Base-by-base conservation (phyloP, 2,888 invertebrate genomes). In the Metalampra italica region DNA sequence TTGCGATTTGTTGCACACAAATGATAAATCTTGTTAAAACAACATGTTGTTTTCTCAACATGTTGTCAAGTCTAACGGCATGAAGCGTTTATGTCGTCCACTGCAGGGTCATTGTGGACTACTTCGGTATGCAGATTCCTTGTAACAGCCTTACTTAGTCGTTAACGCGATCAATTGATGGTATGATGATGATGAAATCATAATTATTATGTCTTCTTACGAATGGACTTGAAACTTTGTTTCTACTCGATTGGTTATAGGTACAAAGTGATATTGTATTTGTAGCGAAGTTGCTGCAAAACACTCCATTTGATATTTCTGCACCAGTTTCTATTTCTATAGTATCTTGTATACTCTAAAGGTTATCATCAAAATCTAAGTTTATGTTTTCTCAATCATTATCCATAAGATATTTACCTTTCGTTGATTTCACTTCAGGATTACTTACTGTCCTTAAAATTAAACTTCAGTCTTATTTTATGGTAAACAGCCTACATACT, bases 41-140 rank as follows among this genome's bases (percentile, higher is more conserved):
- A n/a, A n/a, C n/a, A 7, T 7, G 34, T 22, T 34, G 34, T 34
- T 34, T 34, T 34, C 34, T 11, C 34, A 11, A 34, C 37, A 12
- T n/a, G 37, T 37, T 37, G 37, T 13, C 22, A 22, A 22, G 22
- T 5, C 22, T 3, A 22, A 22, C 22, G 22, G 22, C 22, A 22
- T 22, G 22, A 22, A 5, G 22, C 50, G 34, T 12, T 15, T 43
- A 53, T 50, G 47, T 53, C 45, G 36, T 32, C 41, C 22, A 36
- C 12, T 34, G 43, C 47, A 45, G 52, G 52, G 52, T 53, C 52
- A 53, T 43, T 50, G 30, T 53, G 12, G 45, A 47, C 47, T n/a
- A 32, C 42, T 50, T 43, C 39, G 30, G 29, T 29, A 49, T 45
- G 45, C 49, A 45, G 32, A 45, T 49, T 29, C 46, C 29, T 15